phyloP scores from a whole-genome alignment of 2,888 invertebrate species.

The Sinopyrophorus schimmeli region DNA sequence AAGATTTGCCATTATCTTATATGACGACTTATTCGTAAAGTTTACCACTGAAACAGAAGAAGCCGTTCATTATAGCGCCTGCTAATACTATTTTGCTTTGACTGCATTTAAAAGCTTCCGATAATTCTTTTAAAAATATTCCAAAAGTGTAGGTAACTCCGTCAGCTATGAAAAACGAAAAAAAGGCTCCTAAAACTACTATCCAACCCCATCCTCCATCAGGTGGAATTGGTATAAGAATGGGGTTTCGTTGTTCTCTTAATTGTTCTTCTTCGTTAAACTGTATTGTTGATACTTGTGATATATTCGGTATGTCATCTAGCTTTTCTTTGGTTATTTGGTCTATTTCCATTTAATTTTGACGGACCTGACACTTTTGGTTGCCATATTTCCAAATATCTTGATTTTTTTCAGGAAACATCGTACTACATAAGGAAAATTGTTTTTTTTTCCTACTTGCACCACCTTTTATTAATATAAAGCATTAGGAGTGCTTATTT shows the following conservation, averaged over 20 bases:
- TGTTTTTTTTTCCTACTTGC: too few species aligned
- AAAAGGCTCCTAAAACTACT: conserved; percentile 82
- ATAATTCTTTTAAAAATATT: conserved; percentile 67
- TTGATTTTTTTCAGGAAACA: too few species aligned
- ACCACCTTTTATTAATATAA: too few species aligned
- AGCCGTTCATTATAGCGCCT: conserved; percentile 82
- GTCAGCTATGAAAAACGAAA: conserved; percentile 89
- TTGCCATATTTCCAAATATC: too few species aligned
- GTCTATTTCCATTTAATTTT: conserved; percentile 5
- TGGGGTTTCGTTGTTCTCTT: conserved; percentile 24
- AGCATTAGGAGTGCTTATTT: too few species aligned
- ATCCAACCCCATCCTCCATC: conserved; percentile 97
- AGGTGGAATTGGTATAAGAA: conserved; percentile 67
- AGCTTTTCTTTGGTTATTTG: not conserved
- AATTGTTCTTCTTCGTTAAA: too few species aligned
- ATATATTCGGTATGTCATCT: not conserved
- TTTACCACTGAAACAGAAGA: conserved; percentile 88
- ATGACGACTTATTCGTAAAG: too few species aligned
- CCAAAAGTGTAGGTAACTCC: conserved; percentile 89
- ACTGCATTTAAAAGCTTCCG: conserved; percentile 60
- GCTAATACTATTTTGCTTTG: conserved; percentile 64
- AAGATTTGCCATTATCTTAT: conserved; percentile 18
- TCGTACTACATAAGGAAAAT: too few species aligned
- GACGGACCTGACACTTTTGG: not conserved
- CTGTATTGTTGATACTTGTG: not conserved